phyloP scores from a whole-genome alignment of 2,113 vertebrate genomes.

The Proteles cristata region DNA sequence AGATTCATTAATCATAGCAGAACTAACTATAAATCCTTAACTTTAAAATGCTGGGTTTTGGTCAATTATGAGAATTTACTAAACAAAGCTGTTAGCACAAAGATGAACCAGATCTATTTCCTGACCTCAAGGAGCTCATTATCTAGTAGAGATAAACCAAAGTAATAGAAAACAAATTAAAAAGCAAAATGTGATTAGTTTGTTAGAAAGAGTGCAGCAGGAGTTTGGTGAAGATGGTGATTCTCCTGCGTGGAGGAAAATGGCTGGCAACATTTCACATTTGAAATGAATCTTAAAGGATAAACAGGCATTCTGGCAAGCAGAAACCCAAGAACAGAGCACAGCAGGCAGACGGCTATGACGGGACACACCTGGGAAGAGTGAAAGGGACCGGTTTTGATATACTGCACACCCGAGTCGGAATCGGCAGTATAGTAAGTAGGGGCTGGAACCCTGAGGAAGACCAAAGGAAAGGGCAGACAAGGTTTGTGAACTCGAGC shows the following conservation, averaged over 20 bases:
- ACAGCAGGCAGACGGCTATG: background rate
- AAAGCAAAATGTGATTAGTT: background rate
- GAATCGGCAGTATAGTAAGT: background rate
- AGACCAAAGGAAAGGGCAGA: background rate
- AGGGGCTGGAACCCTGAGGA: background rate
- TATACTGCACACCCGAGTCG: background rate
- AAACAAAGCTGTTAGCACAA: background rate
- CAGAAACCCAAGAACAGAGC: background rate
- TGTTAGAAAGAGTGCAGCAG: background rate
- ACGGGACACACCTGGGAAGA: background rate
- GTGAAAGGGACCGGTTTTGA: background rate
- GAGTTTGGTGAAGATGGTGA: background rate
- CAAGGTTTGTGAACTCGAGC: too few relatives aligned
- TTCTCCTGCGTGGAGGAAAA: background rate
- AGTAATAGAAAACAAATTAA: background rate
- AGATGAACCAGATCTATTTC: background rate
- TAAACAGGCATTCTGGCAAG: background rate
- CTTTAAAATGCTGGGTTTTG: background rate
- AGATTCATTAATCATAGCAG: slow-evolving; percentile 3
- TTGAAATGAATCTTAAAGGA: background rate
- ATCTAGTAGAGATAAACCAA: background rate
- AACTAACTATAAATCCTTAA: background rate
- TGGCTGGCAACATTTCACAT: background rate
- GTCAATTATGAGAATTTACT: background rate
- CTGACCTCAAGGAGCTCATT: background rate